Percentiles rank a stretch among this genome's conserved stretches.
These are phyloP conservation scores for Dasyurus viverrinus DNA, from an alignment of 2,113 vertebrate species.

Conservation along the genomic window DNA sequence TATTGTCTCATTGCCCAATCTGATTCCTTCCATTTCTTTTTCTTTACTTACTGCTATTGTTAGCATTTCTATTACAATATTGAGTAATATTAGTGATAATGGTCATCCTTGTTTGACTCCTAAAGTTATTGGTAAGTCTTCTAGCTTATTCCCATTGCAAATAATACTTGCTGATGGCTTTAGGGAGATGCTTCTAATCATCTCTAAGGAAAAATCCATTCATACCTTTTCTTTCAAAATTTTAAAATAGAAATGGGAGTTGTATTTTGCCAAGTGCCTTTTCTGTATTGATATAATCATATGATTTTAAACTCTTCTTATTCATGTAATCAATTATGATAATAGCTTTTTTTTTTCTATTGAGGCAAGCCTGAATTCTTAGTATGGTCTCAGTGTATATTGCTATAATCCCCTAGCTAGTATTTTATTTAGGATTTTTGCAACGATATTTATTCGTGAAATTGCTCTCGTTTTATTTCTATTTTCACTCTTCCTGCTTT, in stretches of 20 bases:
- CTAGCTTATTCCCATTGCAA: too few species aligned
- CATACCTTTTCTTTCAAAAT: neutral
- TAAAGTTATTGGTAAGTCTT: too few species aligned
- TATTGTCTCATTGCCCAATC: too few species aligned
- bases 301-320: neutral
- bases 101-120: too few species aligned
- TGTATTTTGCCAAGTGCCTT: neutral
- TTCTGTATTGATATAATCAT: neutral
- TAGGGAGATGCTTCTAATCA: too few species aligned
- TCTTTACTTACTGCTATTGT: too few species aligned
- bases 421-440: neutral
- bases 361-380: neutral
- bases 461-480: neutral
- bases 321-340: neutral
- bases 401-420: neutral
- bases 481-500: too few species aligned
- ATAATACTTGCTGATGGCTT: too few species aligned
- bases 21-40: too few species aligned
- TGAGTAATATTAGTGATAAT: too few species aligned
- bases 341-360: neutral
- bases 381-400: neutral
- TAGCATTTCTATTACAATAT: too few species aligned
- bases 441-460: neutral
- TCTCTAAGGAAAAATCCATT: neutral
- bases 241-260: neutral